Conservation (phyloP, 2,113 vertebrate species). For the Pygathrix nemaeus region DNA sequence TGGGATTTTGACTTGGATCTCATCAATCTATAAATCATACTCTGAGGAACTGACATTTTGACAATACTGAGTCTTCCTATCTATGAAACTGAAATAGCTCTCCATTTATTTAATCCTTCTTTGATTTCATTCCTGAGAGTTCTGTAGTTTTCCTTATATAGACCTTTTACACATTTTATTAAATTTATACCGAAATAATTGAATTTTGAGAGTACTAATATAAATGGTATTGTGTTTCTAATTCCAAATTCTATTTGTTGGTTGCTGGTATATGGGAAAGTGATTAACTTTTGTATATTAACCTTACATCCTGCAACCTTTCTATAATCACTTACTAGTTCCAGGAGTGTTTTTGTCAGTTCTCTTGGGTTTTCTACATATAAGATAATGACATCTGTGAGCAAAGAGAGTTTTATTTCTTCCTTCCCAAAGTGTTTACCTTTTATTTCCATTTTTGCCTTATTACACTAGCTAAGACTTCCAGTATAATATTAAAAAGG, state of each 20-base stretch:
- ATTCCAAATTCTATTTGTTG: background rate
- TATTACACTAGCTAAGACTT: background rate
- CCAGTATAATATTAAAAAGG: background rate
- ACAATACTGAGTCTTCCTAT: background rate
- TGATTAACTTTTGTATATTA: background rate
- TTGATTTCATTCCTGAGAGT: too few relatives aligned
- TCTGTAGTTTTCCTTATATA: too few relatives aligned
- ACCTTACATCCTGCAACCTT: background rate
- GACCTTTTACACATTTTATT: too few relatives aligned
- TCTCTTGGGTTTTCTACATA: background rate
- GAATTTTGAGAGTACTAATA: background rate
- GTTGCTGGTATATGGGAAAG: background rate
- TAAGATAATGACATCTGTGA: background rate
- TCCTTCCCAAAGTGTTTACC: background rate
- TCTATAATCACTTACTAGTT: background rate
- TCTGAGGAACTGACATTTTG: background rate
- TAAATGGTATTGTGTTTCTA: background rate
- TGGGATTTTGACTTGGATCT: background rate
- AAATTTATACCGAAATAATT: too few relatives aligned
- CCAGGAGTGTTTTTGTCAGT: background rate
- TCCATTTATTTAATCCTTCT: too few relatives aligned
- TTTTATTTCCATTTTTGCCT: background rate
- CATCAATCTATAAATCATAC: background rate
- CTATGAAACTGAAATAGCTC: too few relatives aligned
- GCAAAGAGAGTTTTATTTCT: background rate